Evolutionary conservation across 1,140 invertebrate species (phyloP), one percentile per base, ranked within the genome.

Genomic region (Lucilia cuprina): DNA sequence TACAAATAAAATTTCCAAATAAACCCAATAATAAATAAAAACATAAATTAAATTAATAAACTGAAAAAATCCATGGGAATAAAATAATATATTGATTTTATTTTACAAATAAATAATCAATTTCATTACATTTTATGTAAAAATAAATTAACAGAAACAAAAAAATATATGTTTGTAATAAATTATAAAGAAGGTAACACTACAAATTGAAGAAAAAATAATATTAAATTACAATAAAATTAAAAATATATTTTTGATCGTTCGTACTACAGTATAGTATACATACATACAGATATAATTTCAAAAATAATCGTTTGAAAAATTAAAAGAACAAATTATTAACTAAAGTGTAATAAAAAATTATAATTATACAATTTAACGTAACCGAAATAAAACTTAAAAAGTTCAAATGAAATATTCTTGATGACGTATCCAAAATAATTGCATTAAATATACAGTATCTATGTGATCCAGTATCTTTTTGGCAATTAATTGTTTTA

Each of bases 391-490:
- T 74, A 80, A 82, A 82, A 83, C 17, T 17, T 60, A 84, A 75
- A 84, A 80, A 21, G 9, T 83, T 92, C 91, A 94, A 90, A 94
- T 94, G 87, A 94, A 92, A 90, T 93, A 94, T 91, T 95, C 94
- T 86, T 92, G 92, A 86, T 93, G 93, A 82, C 93, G 92, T 82
- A 92, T 92, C 93, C 94, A 94, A 91, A 94, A 94, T 86, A 94
- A 91, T 85, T 94, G 92, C 87, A 94, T 92, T 83, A 93, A 91
- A 91, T 94, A 94, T 85, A 92, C 91, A 75, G 92, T 92, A 88
- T 94, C 93, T 87, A 95, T 93, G 88, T 93, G 92, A 91, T 94
- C 93, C 88, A 93, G 93, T 85, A 95, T 93, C 88, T 93, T 92
- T 88, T 92, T 91, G 86, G 92, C 92, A 86, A 94, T 92, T 86